Percentiles rank a stretch among this genome's conserved stretches.
phyloP scores from a whole-genome alignment of 1,140 invertebrate genomes.

The Zelostemma sp. region DNA sequence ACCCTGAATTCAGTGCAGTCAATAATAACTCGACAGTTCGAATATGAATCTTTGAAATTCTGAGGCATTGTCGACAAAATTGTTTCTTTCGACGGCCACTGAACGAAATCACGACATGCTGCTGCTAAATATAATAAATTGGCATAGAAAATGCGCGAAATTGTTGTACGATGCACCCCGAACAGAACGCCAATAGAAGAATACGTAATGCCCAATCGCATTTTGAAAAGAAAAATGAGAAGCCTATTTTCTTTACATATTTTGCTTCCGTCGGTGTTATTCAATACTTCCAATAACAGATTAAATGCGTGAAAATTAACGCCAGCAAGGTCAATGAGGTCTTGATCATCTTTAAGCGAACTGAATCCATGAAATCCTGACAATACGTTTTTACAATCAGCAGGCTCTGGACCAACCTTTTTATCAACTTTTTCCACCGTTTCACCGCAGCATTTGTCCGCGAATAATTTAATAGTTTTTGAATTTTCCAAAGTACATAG shows the following conservation, averaged over 20 bases:
- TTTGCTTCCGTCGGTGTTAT: no score
- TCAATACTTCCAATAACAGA: neutral
- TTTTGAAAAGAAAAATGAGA: neutral
- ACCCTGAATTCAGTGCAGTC: conserved; percentile 11
- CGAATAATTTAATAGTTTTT: no score
- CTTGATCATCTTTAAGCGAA: no score
- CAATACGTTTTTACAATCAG: no score
- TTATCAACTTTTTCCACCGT: no score
- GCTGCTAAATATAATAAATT: neutral
- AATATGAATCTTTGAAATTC: neutral
- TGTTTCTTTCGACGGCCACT: neutral
- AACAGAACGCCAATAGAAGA: neutral
- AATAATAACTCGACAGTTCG: conserved; percentile 10
- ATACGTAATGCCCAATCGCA: neutral
- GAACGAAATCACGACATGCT: neutral
- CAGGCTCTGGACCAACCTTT: no score
- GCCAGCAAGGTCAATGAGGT: no score
- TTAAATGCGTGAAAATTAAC: neutral
- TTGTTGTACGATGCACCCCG: neutral
- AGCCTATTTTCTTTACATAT: neutral
- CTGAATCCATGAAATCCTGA: no score
- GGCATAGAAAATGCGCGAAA: neutral
- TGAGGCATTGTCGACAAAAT: neutral
- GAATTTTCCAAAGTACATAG: no score
- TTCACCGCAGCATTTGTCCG: no score